Evolutionary conservation across 2,113 vertebrate genomes (phyloP), one percentile per base, ranked within the genome.

Genomic region (Ptilorrhoa leucosticta): DNA sequence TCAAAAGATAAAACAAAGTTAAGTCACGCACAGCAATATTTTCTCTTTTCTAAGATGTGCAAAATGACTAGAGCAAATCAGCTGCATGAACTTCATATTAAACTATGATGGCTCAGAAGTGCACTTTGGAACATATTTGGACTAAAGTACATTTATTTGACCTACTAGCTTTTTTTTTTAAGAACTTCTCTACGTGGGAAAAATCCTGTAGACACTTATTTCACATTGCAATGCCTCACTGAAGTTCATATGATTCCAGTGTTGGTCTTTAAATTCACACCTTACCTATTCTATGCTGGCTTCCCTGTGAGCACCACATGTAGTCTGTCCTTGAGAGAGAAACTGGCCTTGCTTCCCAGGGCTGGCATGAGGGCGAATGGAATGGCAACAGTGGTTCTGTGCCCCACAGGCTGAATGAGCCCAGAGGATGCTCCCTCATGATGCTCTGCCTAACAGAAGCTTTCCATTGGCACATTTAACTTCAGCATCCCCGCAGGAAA

Each of bases 321-420:
- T 31, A 40, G 13, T 35, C 37, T 4, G 0, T 11, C 22, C 31
- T 22, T 18, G 50, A 45, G 21, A 54, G 39, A 68, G 58, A 69
- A 69, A 8, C 11, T 57, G 15, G 11, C n/a, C 35, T 78, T 57
- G 28, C 15, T 68, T 40, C 44, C 64, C 27, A 58, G 18, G 50
- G 51, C 33, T 66, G 70, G 22, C 5, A 13, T 1, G 6, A 63
- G 31, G 21, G 19, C 0, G 0, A 42, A 37, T 1, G 12, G 11
- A 45, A 51, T 7, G 11, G 64, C 20, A 60, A 28, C 30, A 71
- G 4, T 7, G n/a, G 21, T 21, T 57, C 56, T 48, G 31, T 37
- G 19, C 8, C n/a, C 13, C 68, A 22, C 0, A 0, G 30, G 39
- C 45, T 48, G 50, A 70, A 58, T 0, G 9, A 86, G 23, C 19